phyloP scores from a whole-genome alignment of 2,113 vertebrate genomes.

The Tachysurus fulvidraco region DNA sequence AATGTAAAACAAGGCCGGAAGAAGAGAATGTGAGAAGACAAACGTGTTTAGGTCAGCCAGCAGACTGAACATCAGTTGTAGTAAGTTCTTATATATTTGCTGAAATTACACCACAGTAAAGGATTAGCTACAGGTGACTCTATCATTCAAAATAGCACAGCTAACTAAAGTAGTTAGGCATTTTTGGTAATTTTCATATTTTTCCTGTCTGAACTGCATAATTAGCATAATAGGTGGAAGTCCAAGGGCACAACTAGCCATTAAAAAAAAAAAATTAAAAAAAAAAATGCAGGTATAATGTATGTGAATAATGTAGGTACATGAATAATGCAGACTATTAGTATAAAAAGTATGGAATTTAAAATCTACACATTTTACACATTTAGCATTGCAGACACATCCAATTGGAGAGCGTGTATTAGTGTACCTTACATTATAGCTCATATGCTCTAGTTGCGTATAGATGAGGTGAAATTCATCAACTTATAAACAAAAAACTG shows the following conservation, averaged over 20 bases:
- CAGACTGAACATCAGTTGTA: background rate
- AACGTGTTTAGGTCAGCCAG: background rate
- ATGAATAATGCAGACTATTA: background rate
- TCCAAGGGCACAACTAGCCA: background rate
- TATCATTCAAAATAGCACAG: conserved; percentile 2
- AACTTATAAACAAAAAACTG: background rate
- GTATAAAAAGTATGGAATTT: background rate
- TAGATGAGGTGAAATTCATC: background rate
- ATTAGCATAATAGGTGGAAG: background rate
- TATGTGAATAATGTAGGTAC: conserved; percentile 7
- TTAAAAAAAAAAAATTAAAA: too few species aligned
- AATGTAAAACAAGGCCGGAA: conserved; percentile 22
- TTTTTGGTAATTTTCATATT: conserved; percentile 7
- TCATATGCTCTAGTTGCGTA: background rate
- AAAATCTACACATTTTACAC: conserved; percentile 4
- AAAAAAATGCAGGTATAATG: background rate
- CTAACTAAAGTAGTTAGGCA: background rate
- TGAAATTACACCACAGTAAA: background rate
- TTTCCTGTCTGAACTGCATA: background rate
- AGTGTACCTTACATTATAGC: background rate
- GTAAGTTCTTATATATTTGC: background rate
- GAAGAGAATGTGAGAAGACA: background rate
- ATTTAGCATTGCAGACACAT: background rate
- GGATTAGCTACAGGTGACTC: conserved; percentile 4
- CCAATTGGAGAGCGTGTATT: background rate